Conservation (phyloP, 2,888 invertebrate species). For the Caenorhabditis sp. region DNA sequence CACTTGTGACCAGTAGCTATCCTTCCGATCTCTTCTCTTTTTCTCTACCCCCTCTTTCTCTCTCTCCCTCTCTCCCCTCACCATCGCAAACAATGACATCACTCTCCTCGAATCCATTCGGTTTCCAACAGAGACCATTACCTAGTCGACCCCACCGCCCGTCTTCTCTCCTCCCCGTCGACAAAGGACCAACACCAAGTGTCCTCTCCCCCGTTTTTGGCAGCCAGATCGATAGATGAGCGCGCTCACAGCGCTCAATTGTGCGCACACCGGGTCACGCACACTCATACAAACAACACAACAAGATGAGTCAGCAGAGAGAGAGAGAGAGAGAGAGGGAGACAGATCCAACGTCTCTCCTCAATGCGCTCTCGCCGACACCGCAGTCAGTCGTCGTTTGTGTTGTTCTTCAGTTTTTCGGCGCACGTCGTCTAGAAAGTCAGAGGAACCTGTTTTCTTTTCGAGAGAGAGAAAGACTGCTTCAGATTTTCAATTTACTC, state of each 20-base stretch:
- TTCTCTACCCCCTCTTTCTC: background rate
- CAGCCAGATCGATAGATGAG: constrained; percentile 4
- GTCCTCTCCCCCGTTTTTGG: background rate
- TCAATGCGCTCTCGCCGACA: background rate
- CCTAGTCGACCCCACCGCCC: background rate
- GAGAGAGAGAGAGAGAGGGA: too few species aligned
- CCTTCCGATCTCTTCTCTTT: background rate
- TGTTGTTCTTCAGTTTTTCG: constrained; percentile 45
- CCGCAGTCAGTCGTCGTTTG: background rate
- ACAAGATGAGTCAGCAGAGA: constrained; percentile 11
- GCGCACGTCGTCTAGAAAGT: constrained; percentile 28
- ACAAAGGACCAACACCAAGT: background rate
- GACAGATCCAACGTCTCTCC: too few species aligned
- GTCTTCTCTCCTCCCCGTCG: background rate
- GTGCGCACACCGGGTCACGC: constrained; percentile 17
- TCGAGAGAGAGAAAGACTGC: background rate
- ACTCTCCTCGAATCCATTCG: background rate
- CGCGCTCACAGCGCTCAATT: constrained; percentile 5
- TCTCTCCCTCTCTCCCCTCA: background rate
- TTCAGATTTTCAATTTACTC: constrained; percentile 38
- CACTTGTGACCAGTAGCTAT: background rate
- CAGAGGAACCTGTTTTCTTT: constrained; percentile 30
- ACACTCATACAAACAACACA: constrained; percentile 32
- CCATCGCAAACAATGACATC: constrained; percentile 32
- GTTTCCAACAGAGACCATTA: constrained; percentile 22